Base-by-base conservation (phyloP, 2,888 invertebrate species). In the Patella pellucida region DNA sequence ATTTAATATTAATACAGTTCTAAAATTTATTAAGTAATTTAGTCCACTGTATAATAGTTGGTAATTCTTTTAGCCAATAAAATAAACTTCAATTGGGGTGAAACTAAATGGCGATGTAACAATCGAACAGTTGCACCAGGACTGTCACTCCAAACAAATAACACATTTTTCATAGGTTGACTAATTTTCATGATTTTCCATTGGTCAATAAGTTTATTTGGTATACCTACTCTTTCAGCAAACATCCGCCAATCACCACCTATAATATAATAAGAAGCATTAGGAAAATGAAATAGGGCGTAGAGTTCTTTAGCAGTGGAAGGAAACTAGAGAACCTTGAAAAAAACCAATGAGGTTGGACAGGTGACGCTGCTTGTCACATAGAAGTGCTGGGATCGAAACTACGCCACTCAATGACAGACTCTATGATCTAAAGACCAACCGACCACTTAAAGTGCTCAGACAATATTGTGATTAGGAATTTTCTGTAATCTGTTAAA, bases 241-340 rank as follows among this genome's bases (percentile, higher is more conserved):
- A 91, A 82, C 84, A 88, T 82, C 56, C 90, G 80, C 91, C 90
- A 91, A 79, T 91, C 91, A 73, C 86, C 86, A 73, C 88, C 90
- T 90, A 79, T 16, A 73, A 74, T 16, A 9, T 41, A 9, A 41
- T 41, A 9, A 9, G 69, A 76, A 72, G 19, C 11, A 27, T 31
- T 23, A 52, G n/a, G 14, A 19, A 15, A 7, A 27, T 31, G n/a
- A n/a, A 23, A 11, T 7, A 9, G 9, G 41, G 41, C 41, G 4
- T 41, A 41, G 41, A 1, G 41, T 7, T 41, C 41, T 9, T 41
- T 41, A 41, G 41, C 4, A 41, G 41, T 41, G 41, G 41, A 9
- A 41, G 14, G n/a, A 16, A 14, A 27, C 14, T n/a, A 23, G 11
- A 41, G 23, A 0, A 9, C 15, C 31, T 4, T 4, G 4, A 31